Percentiles rank a stretch among this genome's conserved stretches.
Evolutionary conservation across 2,113 vertebrate genomes (phyloP).

Genomic region (Perca flavescens): DNA sequence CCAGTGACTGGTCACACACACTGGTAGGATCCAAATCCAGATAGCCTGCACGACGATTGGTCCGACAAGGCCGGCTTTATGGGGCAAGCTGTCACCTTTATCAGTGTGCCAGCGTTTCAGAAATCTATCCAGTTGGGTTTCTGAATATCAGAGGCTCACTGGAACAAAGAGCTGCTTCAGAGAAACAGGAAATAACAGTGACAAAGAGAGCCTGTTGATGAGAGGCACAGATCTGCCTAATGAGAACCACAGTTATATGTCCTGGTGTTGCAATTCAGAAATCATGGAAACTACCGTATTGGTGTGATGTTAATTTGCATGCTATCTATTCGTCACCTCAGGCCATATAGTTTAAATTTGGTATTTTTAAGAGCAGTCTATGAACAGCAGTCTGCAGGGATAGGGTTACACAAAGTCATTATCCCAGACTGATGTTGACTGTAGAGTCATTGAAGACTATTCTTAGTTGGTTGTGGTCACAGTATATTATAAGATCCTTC

Average conservation of each 20-base stretch:
- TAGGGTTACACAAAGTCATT: not conserved
- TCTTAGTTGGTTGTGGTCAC: not conserved
- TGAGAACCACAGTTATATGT: constrained; percentile 57
- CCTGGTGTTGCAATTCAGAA: constrained; percentile 42
- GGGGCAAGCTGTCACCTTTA: constrained; percentile 68
- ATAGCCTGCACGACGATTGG: constrained; percentile 11
- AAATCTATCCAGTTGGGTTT: constrained; percentile 74
- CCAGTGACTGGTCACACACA: not conserved
- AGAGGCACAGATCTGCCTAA: constrained; percentile 65
- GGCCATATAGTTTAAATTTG: not conserved
- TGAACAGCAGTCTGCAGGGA: not conserved
- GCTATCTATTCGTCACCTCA: not conserved
- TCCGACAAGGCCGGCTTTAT: constrained; percentile 69
- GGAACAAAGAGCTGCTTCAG: constrained; percentile 77
- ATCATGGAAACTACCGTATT: constrained; percentile 21
- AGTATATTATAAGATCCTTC: not conserved
- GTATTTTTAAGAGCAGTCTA: not conserved
- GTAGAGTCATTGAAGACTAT: not conserved
- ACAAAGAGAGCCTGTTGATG: constrained; percentile 78
- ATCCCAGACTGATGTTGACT: not conserved
- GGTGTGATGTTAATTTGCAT: not conserved
- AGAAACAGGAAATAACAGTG: constrained; percentile 78
- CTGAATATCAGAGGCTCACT: constrained; percentile 72
- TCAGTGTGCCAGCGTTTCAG: constrained; percentile 69
- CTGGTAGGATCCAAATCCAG: constrained; percentile 5